Evolutionary conservation across 2,888 invertebrate genomes (phyloP).

Genomic region (Lobophora halterata): DNA sequence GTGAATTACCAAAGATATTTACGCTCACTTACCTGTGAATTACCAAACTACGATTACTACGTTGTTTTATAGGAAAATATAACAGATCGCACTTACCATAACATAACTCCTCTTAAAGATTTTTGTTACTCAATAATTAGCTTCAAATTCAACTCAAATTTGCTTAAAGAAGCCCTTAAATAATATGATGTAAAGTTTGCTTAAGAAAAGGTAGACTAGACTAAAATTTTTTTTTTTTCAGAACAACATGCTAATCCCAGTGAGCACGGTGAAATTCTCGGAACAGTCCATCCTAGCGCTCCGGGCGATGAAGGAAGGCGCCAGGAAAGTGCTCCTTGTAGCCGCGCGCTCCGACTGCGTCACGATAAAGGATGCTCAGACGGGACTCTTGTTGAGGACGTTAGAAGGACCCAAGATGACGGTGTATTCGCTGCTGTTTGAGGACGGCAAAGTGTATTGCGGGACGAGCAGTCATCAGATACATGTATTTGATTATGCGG

Average conservation of each 20-base stretch:
- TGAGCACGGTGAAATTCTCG: conserved; percentile 80
- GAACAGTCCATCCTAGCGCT: conserved; percentile 85
- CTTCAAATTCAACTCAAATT: too few species aligned
- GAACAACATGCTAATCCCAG: conserved; percentile 78
- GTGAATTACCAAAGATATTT: too few species aligned
- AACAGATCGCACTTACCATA: too few species aligned
- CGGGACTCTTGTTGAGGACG: conserved; percentile 84
- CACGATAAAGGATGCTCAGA: conserved; percentile 86
- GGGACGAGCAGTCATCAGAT: conserved; percentile 87
- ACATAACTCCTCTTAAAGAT: too few species aligned
- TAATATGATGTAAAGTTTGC: too few species aligned
- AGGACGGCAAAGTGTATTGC: conserved; percentile 86
- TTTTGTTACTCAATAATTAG: too few species aligned
- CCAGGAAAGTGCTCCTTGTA: conserved; percentile 84
- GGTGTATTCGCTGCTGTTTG: conserved; percentile 85
- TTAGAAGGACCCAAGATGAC: conserved; percentile 81
- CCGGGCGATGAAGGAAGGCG: conserved; percentile 87
- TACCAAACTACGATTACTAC: too few species aligned
- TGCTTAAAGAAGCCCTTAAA: too few species aligned
- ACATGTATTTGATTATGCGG: conserved; percentile 87
- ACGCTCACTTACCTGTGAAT: too few species aligned
- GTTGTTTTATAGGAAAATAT: too few species aligned
- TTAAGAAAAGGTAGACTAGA: too few species aligned
- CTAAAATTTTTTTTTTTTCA: conserved; percentile 45
- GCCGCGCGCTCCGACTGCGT: conserved; percentile 86